Conservation (phyloP, 2,113 vertebrate genomes). For the Callorhinus ursinus region DNA sequence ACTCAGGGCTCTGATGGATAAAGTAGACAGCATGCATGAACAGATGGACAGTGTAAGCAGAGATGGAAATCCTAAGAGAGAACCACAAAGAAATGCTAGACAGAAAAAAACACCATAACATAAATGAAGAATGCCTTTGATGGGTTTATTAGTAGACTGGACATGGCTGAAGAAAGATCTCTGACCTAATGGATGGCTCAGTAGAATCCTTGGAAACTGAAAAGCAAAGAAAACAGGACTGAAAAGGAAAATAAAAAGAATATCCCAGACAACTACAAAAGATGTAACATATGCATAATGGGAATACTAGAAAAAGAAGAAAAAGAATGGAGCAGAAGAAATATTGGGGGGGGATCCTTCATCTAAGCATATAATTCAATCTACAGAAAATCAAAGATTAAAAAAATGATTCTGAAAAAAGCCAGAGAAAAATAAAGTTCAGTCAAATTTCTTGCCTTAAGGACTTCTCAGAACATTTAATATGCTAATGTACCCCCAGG, state of each 20-base stretch:
- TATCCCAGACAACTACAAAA: not conserved
- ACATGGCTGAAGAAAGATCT: not conserved
- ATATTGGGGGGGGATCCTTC: not conserved
- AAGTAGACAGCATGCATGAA: not conserved
- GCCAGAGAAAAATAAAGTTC: not conserved
- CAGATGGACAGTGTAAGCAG: not conserved
- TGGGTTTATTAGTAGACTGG: not conserved
- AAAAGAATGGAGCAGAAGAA: not conserved
- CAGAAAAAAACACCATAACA: not conserved
- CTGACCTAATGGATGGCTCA: not conserved
- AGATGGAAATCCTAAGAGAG: not conserved
- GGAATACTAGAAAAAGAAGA: not conserved
- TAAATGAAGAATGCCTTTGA: not conserved
- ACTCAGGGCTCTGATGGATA: not conserved
- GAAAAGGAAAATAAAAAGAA: not conserved
- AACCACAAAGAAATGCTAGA: not conserved
- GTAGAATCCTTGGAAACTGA: not conserved
- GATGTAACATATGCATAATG: not conserved
- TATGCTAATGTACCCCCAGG: not conserved
- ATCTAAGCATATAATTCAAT: not conserved
- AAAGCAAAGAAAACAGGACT: not conserved
- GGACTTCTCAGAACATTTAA: not conserved
- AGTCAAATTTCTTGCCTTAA: not conserved
- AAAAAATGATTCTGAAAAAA: constrained; percentile 8
- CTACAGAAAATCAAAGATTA: not conserved